A percentile compares a stretch with the other conserved stretches of the same genome.
phyloP scores from a whole-genome alignment of 2,797 vertebrate genomes.

The Chaunax sp. region DNA sequence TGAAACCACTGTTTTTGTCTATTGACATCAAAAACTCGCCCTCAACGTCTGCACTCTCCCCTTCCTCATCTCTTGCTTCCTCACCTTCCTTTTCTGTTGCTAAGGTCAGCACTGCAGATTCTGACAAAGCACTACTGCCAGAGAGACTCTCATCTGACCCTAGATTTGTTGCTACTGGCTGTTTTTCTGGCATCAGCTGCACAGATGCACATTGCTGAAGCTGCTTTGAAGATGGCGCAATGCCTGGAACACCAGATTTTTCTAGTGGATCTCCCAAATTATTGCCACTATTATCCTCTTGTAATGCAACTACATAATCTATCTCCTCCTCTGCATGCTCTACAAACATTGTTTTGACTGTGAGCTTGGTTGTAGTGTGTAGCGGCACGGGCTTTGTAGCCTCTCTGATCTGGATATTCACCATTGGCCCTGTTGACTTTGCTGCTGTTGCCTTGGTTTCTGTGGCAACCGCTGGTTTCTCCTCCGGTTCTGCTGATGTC shows the following conservation, averaged over 20 bases:
- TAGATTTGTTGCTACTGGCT: conserved; percentile 5
- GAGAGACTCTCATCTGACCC: conserved; percentile 25
- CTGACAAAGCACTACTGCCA: conserved; percentile 46
- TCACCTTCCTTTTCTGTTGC: conserved; percentile 8
- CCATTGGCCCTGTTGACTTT: conserved; percentile 81
- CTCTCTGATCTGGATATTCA: conserved; percentile 74
- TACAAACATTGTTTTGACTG: conserved; percentile 4
- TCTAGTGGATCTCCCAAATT: conserved; percentile 6
- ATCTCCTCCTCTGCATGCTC: conserved; percentile 13
- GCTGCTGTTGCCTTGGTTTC: conserved; percentile 81
- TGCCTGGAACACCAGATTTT: conserved; percentile 2
- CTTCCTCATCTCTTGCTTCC: conserved; percentile 16
- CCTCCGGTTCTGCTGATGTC: conserved; percentile 83
- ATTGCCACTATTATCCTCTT: background rate
- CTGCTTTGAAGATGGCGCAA: background rate
- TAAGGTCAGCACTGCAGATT: conserved; percentile 42
- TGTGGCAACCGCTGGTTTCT: conserved; percentile 63
- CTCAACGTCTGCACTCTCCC: conserved; percentile 9
- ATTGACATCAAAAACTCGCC: conserved; percentile 4
- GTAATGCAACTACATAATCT: background rate
- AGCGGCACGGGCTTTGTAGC: conserved; percentile 28
- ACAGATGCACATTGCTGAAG: background rate
- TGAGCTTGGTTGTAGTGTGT: conserved; percentile 7
- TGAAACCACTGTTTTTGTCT: conserved; percentile 20
- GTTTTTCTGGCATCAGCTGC: conserved; percentile 21